Percentiles rank a stretch among this genome's conserved stretches.
Evolutionary conservation across 1,140 invertebrate genomes (phyloP).

Genomic region (Euura saliciscinereae): DNA sequence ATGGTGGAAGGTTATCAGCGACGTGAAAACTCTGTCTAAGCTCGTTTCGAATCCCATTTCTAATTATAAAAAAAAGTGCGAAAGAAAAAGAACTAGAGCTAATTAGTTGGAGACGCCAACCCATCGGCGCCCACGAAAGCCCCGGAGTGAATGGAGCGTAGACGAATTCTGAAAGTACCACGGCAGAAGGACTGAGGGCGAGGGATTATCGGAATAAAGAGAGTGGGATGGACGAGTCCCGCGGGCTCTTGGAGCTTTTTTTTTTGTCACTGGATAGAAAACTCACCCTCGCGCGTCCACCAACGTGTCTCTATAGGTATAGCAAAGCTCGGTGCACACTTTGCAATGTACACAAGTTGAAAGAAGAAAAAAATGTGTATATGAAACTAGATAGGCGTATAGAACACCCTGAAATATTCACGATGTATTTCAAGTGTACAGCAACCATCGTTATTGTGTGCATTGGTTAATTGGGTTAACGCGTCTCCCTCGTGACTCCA

Average conservation of each 20-base stretch:
- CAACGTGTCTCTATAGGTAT: neutral
- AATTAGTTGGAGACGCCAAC: neutral
- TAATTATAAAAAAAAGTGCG: neutral
- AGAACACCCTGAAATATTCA: neutral
- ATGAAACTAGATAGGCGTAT: neutral
- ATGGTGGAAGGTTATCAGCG: no score
- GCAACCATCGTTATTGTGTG: neutral
- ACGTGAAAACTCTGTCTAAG: no score
- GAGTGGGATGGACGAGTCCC: neutral
- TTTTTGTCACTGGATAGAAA: neutral
- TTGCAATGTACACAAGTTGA: conserved; percentile 1
- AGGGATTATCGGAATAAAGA: neutral
- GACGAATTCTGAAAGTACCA: neutral
- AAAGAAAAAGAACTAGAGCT: neutral
- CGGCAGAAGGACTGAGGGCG: neutral
- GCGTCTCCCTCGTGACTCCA: neutral
- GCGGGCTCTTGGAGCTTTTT: neutral
- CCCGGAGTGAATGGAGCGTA: neutral
- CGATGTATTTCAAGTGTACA: neutral
- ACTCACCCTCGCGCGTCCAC: neutral
- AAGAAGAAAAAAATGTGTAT: neutral
- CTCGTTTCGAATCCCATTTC: neutral
- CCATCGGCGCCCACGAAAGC: neutral
- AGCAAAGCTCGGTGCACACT: neutral
- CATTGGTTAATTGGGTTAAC: neutral